These are phyloP conservation scores for Nipponacmea schrenckii DNA, from an alignment of 2,888 invertebrate species.

Conservation along the genomic window DNA sequence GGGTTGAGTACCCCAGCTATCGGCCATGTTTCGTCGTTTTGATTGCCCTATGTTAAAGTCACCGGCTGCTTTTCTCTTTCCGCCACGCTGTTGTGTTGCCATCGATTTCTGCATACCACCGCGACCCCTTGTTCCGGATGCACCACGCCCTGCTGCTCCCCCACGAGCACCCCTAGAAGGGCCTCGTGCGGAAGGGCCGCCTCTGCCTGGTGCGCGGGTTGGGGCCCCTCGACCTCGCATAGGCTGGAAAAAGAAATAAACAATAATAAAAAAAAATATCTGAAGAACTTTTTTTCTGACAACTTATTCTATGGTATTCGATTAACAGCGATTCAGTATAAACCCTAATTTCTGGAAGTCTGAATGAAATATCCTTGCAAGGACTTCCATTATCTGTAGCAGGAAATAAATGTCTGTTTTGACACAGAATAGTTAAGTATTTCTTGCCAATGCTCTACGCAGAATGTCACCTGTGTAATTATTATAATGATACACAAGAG, in stretches of 20 bases:
- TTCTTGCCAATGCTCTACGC: background rate
- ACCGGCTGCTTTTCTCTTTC: slow-evolving; percentile 98
- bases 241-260: slow-evolving; percentile 57
- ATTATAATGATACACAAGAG: background rate
- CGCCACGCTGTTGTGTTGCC: slow-evolving; percentile 64
- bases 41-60: slow-evolving; percentile 94
- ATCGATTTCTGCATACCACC: slow-evolving; percentile 28
- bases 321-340: no score
- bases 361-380: no score
- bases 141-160: slow-evolving; percentile 49
- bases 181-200: slow-evolving; percentile 50
- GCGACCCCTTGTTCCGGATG: slow-evolving; percentile 51
- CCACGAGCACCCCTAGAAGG: slow-evolving; percentile 49
- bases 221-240: slow-evolving; percentile 59
- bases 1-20: slow-evolving; percentile 86
- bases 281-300: no score
- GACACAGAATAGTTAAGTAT: no score
- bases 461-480: background rate
- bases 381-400: no score
- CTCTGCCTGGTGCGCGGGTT: slow-evolving; percentile 43
- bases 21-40: slow-evolving; percentile 79
- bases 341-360: no score
- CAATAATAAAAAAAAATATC: background rate
- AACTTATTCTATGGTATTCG: no score
- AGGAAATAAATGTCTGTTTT: no score